These are phyloP conservation scores for Smutsia gigantea DNA, from an alignment of 2,797 vertebrate species.

Conservation along the genomic window DNA sequence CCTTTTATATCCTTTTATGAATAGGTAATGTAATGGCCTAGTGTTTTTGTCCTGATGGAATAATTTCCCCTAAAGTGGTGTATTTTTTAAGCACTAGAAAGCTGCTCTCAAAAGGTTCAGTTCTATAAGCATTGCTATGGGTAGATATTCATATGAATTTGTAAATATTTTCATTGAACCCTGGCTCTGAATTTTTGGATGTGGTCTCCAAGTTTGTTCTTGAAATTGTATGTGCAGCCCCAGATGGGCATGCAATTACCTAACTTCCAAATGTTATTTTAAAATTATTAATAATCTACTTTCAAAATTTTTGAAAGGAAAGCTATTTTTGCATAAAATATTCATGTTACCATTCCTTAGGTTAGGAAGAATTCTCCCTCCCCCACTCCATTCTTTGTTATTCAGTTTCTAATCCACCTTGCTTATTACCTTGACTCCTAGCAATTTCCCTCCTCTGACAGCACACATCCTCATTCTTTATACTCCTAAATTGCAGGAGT, in stretches of 20 bases:
- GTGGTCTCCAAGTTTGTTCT: slow-evolving; percentile 19
- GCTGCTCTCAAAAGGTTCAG: not conserved
- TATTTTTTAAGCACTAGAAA: slow-evolving; percentile 48
- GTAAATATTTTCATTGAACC: slow-evolving; percentile 58
- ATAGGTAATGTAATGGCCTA: slow-evolving; percentile 9
- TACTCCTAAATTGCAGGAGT: slow-evolving; percentile 74
- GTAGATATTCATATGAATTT: slow-evolving; percentile 42
- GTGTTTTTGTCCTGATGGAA: not conserved
- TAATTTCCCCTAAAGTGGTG: not conserved
- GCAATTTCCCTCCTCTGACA: slow-evolving; percentile 56
- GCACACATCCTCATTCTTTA: slow-evolving; percentile 67
- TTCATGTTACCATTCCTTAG: not conserved
- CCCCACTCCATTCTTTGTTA: not conserved
- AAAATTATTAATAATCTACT: slow-evolving; percentile 42
- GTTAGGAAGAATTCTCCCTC: slow-evolving; percentile 36
- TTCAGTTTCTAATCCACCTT: slow-evolving; percentile 45
- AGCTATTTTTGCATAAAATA: slow-evolving; percentile 52
- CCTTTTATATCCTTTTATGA: slow-evolving; percentile 5
- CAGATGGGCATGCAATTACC: not conserved
- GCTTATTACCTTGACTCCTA: slow-evolving; percentile 26
- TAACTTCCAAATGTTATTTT: slow-evolving; percentile 32
- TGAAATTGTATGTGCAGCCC: slow-evolving; percentile 42
- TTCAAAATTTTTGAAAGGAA: slow-evolving; percentile 45
- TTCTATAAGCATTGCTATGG: not conserved
- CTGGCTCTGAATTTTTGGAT: slow-evolving; percentile 24